Evolutionary conservation across 2,888 invertebrate species (phyloP), one percentile per base, ranked within the genome.

Genomic region (Drosophila greeni): DNA sequence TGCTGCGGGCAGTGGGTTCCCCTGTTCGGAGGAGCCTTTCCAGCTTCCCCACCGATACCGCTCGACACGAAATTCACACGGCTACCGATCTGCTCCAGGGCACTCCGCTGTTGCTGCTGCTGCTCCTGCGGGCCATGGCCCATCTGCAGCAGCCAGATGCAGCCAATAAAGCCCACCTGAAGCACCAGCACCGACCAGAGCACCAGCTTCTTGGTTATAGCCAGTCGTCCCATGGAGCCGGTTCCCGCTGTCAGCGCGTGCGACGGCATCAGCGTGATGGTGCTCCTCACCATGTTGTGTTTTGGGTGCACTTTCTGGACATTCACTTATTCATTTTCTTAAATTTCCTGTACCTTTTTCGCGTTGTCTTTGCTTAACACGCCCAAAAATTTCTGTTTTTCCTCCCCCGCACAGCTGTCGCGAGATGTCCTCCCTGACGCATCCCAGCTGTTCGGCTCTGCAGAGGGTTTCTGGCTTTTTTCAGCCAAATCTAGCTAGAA

Each of bases 101-200:
- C 23, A 31, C 48, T 49, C 5, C 58, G 43, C 16, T 65, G 66
- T 24, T 14, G 45, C 14, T 62, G 66, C 14, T 62, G 66, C 42
- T 66, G 48, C n/a, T 60, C 57, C 39, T 67, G 72, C 12, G 45
- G 14, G 14, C 52, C 72, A 66, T 71, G 66, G 31, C 72, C 80
- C 64, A 76, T 74, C 57, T 87, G 88, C 29, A 87, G 66, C 45
- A 87, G 57, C 88, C 88, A 87, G 49, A 87, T 84, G 67, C 86
- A 85, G 40, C 81, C 77, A 60, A 88, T 87, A 29, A 88, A 83
- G 11, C 86, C 81, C 61, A 88, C 66, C 70, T 88, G 88, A 18
- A 88, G 73, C 16, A 88, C 58, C 24, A 88, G 74, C 34, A 88
- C 75, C 36, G 82, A 73, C 86, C 87, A 88, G 39, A 88, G 73